Percentiles rank a stretch among this genome's conserved stretches.
These are phyloP conservation scores for Noctua pronuba DNA, from an alignment of 2,888 invertebrate genomes.

Conservation along the genomic window DNA sequence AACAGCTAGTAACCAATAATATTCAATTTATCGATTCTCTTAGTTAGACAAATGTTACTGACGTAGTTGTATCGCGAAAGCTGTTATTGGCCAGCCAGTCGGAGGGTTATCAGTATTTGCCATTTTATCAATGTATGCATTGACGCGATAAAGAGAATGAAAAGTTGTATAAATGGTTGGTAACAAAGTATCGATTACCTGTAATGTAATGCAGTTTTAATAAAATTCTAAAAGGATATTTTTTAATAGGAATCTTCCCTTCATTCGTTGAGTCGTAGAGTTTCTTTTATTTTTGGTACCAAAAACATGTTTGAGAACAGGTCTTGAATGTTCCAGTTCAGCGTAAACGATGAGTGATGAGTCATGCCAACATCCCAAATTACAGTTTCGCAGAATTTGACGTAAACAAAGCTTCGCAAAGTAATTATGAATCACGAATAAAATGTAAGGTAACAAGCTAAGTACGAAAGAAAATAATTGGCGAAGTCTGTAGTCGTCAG, in stretches of 20 bases:
- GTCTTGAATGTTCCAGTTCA: slow-evolving; percentile 9
- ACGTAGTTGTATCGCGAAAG: slow-evolving; percentile 32
- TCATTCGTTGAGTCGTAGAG: background rate
- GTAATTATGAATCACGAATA: slow-evolving; percentile 35
- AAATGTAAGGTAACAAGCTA: slow-evolving; percentile 11
- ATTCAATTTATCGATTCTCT: slow-evolving; percentile 5
- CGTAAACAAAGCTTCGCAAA: slow-evolving; percentile 35
- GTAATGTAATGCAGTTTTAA: background rate
- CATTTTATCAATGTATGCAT: slow-evolving; percentile 60
- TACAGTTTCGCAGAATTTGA: slow-evolving; percentile 30
- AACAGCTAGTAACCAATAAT: too few species aligned
- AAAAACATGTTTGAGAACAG: slow-evolving; percentile 33
- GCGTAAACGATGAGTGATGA: slow-evolving; percentile 29
- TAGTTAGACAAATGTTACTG: slow-evolving; percentile 28
- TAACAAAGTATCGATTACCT: slow-evolving; percentile 39
- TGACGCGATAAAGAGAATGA: slow-evolving; percentile 61
- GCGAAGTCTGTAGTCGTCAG: slow-evolving; percentile 29
- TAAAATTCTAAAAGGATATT: slow-evolving; percentile 2
- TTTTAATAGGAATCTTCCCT: background rate
- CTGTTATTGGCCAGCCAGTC: slow-evolving; percentile 45
- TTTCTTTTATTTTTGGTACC: slow-evolving; percentile 4
- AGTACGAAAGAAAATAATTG: slow-evolving; percentile 27
- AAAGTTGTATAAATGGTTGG: slow-evolving; percentile 55
- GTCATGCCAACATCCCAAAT: slow-evolving; percentile 48
- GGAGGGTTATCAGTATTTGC: slow-evolving; percentile 63